These are phyloP conservation scores for Carcina quercana DNA, from an alignment of 2,888 invertebrate species.

Conservation along the genomic window DNA sequence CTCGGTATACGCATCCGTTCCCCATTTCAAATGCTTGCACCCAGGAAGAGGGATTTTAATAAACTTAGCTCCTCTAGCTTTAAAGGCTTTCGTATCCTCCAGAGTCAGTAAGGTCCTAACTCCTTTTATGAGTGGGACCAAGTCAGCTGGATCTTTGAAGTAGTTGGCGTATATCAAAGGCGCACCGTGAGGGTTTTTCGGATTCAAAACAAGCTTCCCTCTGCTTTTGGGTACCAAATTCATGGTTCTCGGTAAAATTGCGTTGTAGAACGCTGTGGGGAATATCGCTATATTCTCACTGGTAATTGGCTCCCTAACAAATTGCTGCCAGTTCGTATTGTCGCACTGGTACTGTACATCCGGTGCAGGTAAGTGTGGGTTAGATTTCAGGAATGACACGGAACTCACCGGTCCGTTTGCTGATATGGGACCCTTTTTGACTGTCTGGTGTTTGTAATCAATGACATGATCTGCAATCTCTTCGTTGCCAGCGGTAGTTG, in stretches of 20 bases:
- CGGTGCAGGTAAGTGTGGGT: conserved; percentile 61
- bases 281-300: conserved; percentile 35
- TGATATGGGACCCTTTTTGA: conserved; percentile 62
- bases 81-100: conserved; percentile 72
- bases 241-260: conserved; percentile 71
- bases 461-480: conserved; percentile 49
- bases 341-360: conserved; percentile 77
- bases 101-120: conserved; percentile 72
- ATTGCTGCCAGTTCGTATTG: conserved; percentile 58
- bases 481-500: conserved; percentile 51
- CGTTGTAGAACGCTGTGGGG: conserved; percentile 76
- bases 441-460: conserved; percentile 31
- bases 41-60: conserved; percentile 68
- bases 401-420: conserved; percentile 69
- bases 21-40: conserved; percentile 73
- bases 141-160: conserved; percentile 74
- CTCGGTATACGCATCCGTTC: conserved; percentile 76
- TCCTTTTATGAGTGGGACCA: conserved; percentile 73
- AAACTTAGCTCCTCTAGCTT: conserved; percentile 66
- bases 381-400: conserved; percentile 72
- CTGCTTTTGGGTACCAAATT: conserved; percentile 76
- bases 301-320: conserved; percentile 62
- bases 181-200: conserved; percentile 78
- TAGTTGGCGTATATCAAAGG: conserved; percentile 82
- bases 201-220: conserved; percentile 76